These are phyloP conservation scores for Drosophila quadrilineata DNA, from an alignment of 1,140 invertebrate species.

Conservation along the genomic window DNA sequence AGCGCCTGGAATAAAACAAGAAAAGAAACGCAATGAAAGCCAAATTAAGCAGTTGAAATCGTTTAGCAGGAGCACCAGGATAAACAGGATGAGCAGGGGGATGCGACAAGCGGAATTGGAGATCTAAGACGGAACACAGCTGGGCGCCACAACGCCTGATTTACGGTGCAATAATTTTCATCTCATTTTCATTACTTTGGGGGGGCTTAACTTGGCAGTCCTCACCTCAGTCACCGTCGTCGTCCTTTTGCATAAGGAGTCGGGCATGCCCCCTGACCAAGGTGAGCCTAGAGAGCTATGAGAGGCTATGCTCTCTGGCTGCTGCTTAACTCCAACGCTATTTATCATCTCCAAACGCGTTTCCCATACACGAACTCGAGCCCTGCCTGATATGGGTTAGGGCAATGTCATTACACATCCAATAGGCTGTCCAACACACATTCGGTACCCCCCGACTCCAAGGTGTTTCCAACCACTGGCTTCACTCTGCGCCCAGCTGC, in stretches of 20 bases:
- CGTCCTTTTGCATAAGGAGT: slow-evolving; percentile 17
- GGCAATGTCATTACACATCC: slow-evolving; percentile 25
- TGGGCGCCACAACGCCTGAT: slow-evolving; percentile 60
- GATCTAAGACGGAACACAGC: slow-evolving; percentile 42
- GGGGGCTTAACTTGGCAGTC: slow-evolving; percentile 38
- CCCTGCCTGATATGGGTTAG: slow-evolving; percentile 9
- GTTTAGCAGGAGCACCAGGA: too few relatives aligned
- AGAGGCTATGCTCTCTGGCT: slow-evolving; percentile 28
- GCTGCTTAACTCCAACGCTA: slow-evolving; percentile 55
- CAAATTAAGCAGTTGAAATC: slow-evolving; percentile 75
- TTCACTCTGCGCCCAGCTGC: slow-evolving; percentile 34
- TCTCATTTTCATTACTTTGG: slow-evolving; percentile 73
- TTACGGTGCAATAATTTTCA: slow-evolving; percentile 79
- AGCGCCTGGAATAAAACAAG: slow-evolving; percentile 18
- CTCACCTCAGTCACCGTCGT: too few relatives aligned
- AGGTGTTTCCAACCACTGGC: too few relatives aligned
- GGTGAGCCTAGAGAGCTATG: slow-evolving; percentile 38
- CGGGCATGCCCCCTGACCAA: background rate
- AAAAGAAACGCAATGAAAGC: slow-evolving; percentile 68
- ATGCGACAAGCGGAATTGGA: background rate
- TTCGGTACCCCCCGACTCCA: background rate
- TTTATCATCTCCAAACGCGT: slow-evolving; percentile 64
- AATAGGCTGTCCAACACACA: slow-evolving; percentile 33
- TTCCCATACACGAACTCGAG: slow-evolving; percentile 51
- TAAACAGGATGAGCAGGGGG: too few relatives aligned